phyloP scores from a whole-genome alignment of 2,888 invertebrate species.

The Amblyjoppa proteus region DNA sequence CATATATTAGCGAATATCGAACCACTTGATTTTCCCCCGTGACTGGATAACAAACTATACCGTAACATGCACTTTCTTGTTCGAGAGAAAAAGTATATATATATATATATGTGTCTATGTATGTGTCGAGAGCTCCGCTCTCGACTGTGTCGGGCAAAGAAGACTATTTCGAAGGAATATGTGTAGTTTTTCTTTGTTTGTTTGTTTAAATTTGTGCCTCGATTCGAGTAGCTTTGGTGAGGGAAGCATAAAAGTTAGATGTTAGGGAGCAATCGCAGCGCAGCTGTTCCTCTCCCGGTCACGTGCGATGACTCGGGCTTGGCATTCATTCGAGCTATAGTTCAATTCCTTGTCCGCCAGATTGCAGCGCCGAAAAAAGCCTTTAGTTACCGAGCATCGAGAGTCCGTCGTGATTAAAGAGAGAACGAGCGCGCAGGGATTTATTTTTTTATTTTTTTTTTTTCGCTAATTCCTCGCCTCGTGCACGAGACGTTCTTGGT shows the following conservation, averaged over 20 bases:
- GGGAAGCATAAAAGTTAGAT: slow-evolving; percentile 38
- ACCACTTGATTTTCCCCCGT: slow-evolving; percentile 64
- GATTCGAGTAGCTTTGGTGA: slow-evolving; percentile 40
- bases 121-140: slow-evolving; percentile 7
- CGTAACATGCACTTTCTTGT: slow-evolving; percentile 28
- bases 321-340: not conserved
- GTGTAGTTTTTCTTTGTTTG: not conserved
- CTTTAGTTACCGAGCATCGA: slow-evolving; percentile 1
- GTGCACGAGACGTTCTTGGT: slow-evolving; percentile 5
- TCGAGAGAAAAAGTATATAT: slow-evolving; percentile 21
- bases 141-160: slow-evolving; percentile 16
- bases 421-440: slow-evolving; percentile 2
- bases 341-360: slow-evolving; percentile 25
- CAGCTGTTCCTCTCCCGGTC: slow-evolving; percentile 2
- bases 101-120: slow-evolving; percentile 2
- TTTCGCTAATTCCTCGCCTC: not conserved
- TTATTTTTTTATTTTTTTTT: slow-evolving; percentile 4
- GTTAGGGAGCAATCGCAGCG: not conserved
- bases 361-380: not conserved
- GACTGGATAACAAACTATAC: slow-evolving; percentile 29
- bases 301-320: slow-evolving; percentile 28
- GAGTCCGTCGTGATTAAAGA: slow-evolving; percentile 10
- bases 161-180: slow-evolving; percentile 46
- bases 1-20: slow-evolving; percentile 63
- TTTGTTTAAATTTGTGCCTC: slow-evolving; percentile 51